Percentiles rank a stretch among this genome's conserved stretches.
phyloP scores from a whole-genome alignment of 2,113 vertebrate genomes.

The Motacilla tschutschensis region DNA sequence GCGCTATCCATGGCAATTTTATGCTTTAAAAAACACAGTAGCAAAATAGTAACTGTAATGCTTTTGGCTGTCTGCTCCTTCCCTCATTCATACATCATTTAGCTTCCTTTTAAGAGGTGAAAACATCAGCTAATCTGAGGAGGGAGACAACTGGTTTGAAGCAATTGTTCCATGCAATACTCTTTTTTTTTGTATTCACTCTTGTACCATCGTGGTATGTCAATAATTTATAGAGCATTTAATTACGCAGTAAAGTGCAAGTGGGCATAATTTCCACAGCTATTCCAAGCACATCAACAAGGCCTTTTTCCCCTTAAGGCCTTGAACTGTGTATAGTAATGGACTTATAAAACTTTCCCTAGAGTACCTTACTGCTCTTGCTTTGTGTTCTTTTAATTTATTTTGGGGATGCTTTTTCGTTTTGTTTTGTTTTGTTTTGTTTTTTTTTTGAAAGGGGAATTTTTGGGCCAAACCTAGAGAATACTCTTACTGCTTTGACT shows the following conservation, averaged over 20 bases:
- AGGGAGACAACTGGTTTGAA: neutral
- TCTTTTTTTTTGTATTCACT: neutral
- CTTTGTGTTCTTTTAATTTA: neutral
- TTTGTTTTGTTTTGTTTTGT: neutral
- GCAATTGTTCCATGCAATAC: neutral
- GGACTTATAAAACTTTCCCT: neutral
- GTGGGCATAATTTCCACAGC: neutral
- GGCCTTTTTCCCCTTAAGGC: neutral
- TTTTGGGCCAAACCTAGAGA: neutral
- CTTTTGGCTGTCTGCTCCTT: neutral
- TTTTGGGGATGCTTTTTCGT: neutral
- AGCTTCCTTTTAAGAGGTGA: conserved; percentile 4
- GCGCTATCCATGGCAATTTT: neutral
- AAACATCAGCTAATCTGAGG: conserved; percentile 9
- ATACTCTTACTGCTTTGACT: neutral
- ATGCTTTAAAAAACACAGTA: neutral
- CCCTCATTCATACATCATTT: neutral
- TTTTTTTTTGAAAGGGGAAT: neutral
- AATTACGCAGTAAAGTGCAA: conserved; percentile 29
- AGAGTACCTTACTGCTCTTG: neutral
- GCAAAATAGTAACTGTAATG: neutral
- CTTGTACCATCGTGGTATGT: neutral
- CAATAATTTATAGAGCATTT: conserved; percentile 31
- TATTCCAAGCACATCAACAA: neutral
- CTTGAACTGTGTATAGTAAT: neutral